Conservation (phyloP, 2,113 vertebrate genomes). For the Acrocephalus arundinaceus region DNA sequence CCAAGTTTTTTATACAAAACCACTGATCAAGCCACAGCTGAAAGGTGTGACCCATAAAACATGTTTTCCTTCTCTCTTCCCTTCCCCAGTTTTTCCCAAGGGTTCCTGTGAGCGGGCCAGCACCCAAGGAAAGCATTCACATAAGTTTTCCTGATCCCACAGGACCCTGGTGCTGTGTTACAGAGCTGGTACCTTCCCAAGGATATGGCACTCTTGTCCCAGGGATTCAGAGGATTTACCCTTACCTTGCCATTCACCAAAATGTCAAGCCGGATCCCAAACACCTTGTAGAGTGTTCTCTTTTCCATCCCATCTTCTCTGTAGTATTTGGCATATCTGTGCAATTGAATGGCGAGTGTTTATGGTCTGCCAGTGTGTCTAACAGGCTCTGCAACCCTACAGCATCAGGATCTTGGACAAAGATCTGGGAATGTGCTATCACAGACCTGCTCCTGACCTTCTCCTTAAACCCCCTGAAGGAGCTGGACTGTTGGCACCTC, state of each 20-base stretch:
- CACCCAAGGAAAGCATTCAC: neutral
- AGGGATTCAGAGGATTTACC: too few relatives aligned
- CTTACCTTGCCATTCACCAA: slow-evolving; percentile 90
- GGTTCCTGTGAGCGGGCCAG: neutral
- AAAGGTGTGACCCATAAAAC: neutral
- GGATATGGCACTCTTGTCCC: neutral
- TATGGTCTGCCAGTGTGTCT: neutral
- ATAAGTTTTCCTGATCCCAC: neutral
- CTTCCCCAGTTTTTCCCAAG: neutral
- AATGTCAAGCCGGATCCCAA: slow-evolving; percentile 90
- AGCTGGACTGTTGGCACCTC: neutral
- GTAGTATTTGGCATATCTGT: slow-evolving; percentile 88
- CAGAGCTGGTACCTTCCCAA: neutral
- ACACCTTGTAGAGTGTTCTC: slow-evolving; percentile 91
- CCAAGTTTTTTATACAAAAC: neutral
- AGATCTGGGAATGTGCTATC: neutral
- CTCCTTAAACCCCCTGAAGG: neutral
- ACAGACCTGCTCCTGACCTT: neutral
- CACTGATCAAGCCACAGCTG: neutral
- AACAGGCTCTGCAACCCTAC: neutral
- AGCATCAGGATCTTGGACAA: fast-evolving
- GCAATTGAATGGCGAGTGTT: neutral
- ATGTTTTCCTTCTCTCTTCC: neutral
- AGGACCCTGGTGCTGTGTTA: neutral
- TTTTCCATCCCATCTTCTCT: slow-evolving; percentile 71